These are phyloP conservation scores for Brachionus calyciflorus DNA, from an alignment of 1,140 invertebrate species.

Conservation along the genomic window DNA sequence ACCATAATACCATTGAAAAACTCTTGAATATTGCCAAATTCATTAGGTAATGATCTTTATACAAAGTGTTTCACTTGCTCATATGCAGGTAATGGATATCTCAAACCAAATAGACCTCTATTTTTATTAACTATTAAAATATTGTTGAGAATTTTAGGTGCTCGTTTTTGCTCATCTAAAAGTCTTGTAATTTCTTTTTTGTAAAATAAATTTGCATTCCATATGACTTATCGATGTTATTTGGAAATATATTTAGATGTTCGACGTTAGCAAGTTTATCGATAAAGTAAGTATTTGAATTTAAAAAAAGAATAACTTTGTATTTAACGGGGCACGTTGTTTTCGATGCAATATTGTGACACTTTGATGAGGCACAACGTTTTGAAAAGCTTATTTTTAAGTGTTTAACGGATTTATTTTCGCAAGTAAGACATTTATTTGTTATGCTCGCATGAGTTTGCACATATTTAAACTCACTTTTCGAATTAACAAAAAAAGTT, in stretches of 20 bases:
- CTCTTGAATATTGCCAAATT: background rate
- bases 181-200: background rate
- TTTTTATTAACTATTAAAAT: background rate
- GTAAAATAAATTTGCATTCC: background rate
- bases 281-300: background rate
- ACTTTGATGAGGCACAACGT: background rate
- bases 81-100: background rate
- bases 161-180: background rate
- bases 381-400: background rate
- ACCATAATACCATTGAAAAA: background rate
- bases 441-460: background rate
- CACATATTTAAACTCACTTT: background rate
- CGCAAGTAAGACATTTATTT: background rate
- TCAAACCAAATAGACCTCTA: background rate
- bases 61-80: background rate
- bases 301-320: background rate
- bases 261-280: background rate
- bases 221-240: background rate
- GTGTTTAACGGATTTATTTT: background rate
- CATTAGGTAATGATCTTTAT: background rate
- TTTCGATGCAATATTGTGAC: background rate
- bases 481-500: background rate
- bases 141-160: background rate
- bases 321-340: background rate
- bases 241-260: background rate